phyloP scores from a whole-genome alignment of 1,140 invertebrate genomes.

The Papilio xuthus region DNA sequence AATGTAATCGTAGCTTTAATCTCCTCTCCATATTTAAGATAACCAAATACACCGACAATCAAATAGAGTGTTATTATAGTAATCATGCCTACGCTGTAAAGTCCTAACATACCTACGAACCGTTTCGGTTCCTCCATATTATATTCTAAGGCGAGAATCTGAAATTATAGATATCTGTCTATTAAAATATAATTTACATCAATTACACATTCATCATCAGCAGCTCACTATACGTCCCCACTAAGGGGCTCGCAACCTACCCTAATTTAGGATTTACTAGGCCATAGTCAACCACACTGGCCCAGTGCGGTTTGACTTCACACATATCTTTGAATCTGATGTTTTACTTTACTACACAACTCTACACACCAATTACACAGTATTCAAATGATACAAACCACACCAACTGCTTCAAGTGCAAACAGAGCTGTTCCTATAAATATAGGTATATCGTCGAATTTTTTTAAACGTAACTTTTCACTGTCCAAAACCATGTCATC shows the following conservation, averaged over 20 bases:
- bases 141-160: slow-evolving; percentile 90
- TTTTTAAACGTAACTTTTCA: slow-evolving; percentile 69
- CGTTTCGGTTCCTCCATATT: slow-evolving; percentile 87
- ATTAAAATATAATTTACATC: neutral
- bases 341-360: too few species aligned
- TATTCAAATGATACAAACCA: slow-evolving; percentile 80
- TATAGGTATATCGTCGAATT: slow-evolving; percentile 81
- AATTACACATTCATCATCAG: neutral
- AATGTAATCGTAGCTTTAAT: slow-evolving; percentile 85
- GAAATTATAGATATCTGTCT: neutral
- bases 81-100: slow-evolving; percentile 87
- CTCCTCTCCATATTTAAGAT: slow-evolving; percentile 86
- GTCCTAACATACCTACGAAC: slow-evolving; percentile 86
- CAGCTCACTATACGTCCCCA: too few species aligned
- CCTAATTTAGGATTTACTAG: too few species aligned
- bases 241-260: too few species aligned
- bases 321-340: too few species aligned
- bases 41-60: slow-evolving; percentile 88
- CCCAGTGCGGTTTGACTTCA: too few species aligned
- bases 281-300: too few species aligned
- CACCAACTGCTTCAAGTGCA: slow-evolving; percentile 91
- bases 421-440: slow-evolving; percentile 91
- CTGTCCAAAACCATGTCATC: slow-evolving; percentile 80
- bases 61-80: slow-evolving; percentile 86
- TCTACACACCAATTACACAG: neutral